These are phyloP conservation scores for Tuta absoluta DNA, from an alignment of 2,888 invertebrate species.

Conservation along the genomic window DNA sequence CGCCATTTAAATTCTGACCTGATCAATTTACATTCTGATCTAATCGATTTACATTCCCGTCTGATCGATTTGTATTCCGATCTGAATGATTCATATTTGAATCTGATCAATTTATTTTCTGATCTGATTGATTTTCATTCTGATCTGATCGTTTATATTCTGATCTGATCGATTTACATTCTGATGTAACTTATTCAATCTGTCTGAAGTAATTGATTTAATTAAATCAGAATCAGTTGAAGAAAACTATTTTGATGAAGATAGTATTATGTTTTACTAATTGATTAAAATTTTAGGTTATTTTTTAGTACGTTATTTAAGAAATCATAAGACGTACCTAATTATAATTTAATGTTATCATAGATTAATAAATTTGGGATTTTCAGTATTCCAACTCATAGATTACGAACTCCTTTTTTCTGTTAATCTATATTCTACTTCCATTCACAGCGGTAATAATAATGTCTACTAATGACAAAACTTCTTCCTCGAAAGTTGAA, in stretches of 20 bases:
- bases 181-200: not conserved
- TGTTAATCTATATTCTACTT: not conserved
- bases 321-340: not conserved
- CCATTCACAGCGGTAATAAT: not conserved
- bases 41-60: not conserved
- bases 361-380: not conserved
- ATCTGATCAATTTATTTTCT: too few species aligned
- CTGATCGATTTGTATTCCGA: not conserved
- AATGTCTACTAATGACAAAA: not conserved
- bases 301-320: too few species aligned
- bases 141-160: not conserved
- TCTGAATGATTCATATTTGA: not conserved
- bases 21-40: not conserved
- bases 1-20: not conserved
- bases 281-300: too few species aligned
- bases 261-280: too few species aligned
- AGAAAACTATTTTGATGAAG: too few species aligned
- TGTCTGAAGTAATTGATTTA: not conserved
- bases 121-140: too few species aligned
- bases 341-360: not conserved
- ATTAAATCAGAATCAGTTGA: not conserved
- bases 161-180: not conserved
- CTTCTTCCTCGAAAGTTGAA: not conserved
- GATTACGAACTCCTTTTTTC: not conserved
- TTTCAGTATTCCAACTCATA: constrained; percentile 4